Evolutionary conservation across 2,888 invertebrate genomes (phyloP).

Genomic region (Ptychoptera contaminata): DNA sequence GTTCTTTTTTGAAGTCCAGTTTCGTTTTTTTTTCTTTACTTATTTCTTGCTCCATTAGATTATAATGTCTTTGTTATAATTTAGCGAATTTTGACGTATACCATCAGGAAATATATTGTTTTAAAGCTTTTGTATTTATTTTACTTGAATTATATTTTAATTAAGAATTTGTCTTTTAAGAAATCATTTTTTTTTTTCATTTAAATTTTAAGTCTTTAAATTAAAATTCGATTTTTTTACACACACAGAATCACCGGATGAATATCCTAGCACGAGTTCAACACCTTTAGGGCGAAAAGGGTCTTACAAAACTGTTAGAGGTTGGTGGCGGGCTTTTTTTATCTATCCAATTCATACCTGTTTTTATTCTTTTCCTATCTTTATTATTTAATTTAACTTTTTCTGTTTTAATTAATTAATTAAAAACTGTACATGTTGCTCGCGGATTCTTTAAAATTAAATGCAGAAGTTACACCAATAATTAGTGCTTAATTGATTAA

Average conservation of each 20-base stretch:
- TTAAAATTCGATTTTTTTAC: neutral
- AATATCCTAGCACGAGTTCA: constrained; percentile 37
- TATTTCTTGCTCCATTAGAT: constrained; percentile 3
- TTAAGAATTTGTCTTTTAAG: too few relatives aligned
- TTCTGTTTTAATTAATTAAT: neutral
- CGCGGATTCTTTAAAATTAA: too few relatives aligned
- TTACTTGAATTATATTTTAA: too few relatives aligned
- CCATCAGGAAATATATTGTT: too few relatives aligned
- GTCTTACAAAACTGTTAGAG: constrained; percentile 77
- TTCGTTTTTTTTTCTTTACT: constrained; percentile 11
- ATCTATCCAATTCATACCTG: constrained; percentile 10
- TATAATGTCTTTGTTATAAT: too few relatives aligned
- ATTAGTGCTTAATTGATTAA: too few relatives aligned
- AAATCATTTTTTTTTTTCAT: neutral
- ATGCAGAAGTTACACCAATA: too few relatives aligned
- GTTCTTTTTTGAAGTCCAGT: constrained; percentile 9
- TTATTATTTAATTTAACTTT: constrained; percentile 6
- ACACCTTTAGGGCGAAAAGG: constrained; percentile 63
- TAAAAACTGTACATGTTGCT: too few relatives aligned
- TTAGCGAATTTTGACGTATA: too few relatives aligned
- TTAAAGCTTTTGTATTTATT: too few relatives aligned
- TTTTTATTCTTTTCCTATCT: constrained; percentile 9
- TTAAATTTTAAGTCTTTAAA: neutral
- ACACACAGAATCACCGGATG: constrained; percentile 30
- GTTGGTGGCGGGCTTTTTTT: constrained; percentile 37